Percentiles rank a stretch among this genome's conserved stretches.
phyloP scores from a whole-genome alignment of 2,113 vertebrate genomes.

The Morone saxatilis region DNA sequence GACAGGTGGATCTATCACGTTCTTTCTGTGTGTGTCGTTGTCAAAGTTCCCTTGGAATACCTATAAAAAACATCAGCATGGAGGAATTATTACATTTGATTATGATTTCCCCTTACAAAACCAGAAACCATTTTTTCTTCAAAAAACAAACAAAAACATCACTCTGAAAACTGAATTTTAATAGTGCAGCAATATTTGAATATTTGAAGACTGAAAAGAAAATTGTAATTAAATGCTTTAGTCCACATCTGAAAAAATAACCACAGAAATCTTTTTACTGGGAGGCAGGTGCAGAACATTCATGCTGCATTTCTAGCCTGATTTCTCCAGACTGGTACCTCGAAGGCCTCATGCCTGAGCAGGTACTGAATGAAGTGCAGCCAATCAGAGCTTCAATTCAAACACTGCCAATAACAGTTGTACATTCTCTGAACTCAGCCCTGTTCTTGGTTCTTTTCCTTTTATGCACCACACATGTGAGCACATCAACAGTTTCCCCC shows the following conservation, averaged over 20 bases:
- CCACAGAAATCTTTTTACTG: not conserved
- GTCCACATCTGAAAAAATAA: not conserved
- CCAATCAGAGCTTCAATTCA: constrained; percentile 36
- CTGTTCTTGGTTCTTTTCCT: constrained; percentile 23
- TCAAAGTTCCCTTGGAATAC: constrained; percentile 99
- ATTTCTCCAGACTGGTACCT: constrained; percentile 31
- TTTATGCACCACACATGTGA: constrained; percentile 12
- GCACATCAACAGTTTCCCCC: constrained; percentile 34
- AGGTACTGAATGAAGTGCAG: constrained; percentile 32
- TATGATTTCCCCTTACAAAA: not conserved
- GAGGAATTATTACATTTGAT: not conserved
- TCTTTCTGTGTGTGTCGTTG: constrained; percentile 99
- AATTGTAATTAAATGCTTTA: not conserved
- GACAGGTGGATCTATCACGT: constrained; percentile 95
- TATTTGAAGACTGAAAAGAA: not conserved
- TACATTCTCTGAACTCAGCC: constrained; percentile 10
- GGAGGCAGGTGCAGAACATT: constrained; percentile 8
- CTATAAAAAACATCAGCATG: constrained; percentile 74
- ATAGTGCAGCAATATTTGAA: not conserved
- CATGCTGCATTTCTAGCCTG: not conserved
- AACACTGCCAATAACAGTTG: constrained; percentile 16
- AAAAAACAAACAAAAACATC: not conserved
- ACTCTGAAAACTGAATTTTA: not conserved
- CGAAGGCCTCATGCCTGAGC: constrained; percentile 30
- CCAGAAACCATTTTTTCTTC: too few relatives aligned